Evolutionary conservation across 2,113 vertebrate species (phyloP), one percentile per base, ranked within the genome.

Genomic region (Oryzias celebensis): DNA sequence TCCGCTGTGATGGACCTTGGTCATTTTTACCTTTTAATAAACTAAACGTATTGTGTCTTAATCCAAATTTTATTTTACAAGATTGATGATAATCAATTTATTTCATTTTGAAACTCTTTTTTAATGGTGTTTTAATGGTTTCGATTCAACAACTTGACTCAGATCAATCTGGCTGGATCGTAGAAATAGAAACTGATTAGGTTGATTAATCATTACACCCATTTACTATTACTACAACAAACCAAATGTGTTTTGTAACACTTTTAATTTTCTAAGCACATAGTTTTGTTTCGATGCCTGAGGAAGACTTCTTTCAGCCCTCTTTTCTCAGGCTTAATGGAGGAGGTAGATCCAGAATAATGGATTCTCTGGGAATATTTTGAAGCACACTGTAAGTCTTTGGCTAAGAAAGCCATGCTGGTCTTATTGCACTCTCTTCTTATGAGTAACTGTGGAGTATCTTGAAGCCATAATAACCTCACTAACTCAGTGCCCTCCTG

Each of bases 311-410:
- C 18, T 4, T 20, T 20, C 1, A 20, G 20, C 14, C 63, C 56
- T 52, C 45, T 70, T 73, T 71, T 76, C 62, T 58, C 68, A 82
- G 79, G 68, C 51, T 70, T 80, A 78, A 80, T 65, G 44, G 69
- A 85, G 53, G 64, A 68, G 59, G 77, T 41, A 42, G 72, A 85
- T 58, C 52, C 56, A 48, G 68, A 77, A 84, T 77, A 83, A 85
- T 74, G 54, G 65, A 85, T 85, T 82, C 71, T 68, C 28, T 58
- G 46, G 73, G 78, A 78, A 82, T 63, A 43, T 61, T 61, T 31
- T 64, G 61, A 78, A 72, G 83, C 52, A 22, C 7, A 24, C 63
- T 54, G 74, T 75, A 79, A 82, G 83, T 85, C 73, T 79, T 62
- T 59, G 71, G 67, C 60, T 28, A 17, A 57, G 61, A 49, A 79